Base-by-base conservation (phyloP, 1,140 invertebrate species). In the Ceratina australensis region DNA sequence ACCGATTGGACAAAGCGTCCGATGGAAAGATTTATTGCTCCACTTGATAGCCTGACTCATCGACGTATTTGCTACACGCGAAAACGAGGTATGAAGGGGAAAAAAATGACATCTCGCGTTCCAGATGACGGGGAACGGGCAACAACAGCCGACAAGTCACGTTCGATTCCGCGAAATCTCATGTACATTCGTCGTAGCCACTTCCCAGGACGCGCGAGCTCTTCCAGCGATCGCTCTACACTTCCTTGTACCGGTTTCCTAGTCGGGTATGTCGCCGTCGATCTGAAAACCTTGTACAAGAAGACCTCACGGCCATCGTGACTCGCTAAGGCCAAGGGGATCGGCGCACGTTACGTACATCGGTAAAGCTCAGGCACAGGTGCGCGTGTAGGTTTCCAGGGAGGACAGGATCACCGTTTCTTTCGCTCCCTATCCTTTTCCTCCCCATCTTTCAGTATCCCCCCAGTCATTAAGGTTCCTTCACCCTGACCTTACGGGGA, bases 231-330 rank as follows among this genome's bases (percentile, higher is more conserved):
- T 85, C 83, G 73, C 79, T 69, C 60, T 42, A 61, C 63, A 80
- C 68, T 85, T 85, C 83, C 79, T 81, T 81, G 74, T 85, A 88
- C 87, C 81, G 86, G 88, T 88, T 89, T 87, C 86, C 85, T 81
- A 85, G 77, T 86, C 77, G 67, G 84, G 84, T 42, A 85, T 85
- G 83, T 83, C 82, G 33, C 80, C 78, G 69, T 76, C 66, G 81
- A 86, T 83, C 79, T 81, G 85, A 79, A 86, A 86, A 81, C 57
- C 79, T 79, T 83, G 67, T 74, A 83, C 75, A 82, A 87, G 86
- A 87, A 87, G 79, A 67, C 16, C 69, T 15, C 52, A 16, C 52
- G 72, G 74, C 80, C 81, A 87, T 86, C 79, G 79, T 85, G 87
- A 84, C 83, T 85, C 74, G 79, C 72, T 72, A 85, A 87, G 33